phyloP scores from a whole-genome alignment of 2,113 vertebrate species.

The Trachemys scripta region DNA sequence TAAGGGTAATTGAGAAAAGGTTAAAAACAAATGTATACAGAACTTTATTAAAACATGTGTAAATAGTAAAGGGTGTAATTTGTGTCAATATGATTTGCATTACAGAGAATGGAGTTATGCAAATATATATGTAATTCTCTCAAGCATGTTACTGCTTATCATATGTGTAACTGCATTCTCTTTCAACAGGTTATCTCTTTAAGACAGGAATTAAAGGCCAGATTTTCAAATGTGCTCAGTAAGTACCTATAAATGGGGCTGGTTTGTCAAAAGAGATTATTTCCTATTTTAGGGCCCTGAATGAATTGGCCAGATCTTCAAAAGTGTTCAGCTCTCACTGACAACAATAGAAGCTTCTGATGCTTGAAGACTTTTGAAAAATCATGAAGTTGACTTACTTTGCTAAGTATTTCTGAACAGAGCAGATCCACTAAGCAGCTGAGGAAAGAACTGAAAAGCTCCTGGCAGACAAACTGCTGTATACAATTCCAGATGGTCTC shows the following conservation, averaged over 20 bases:
- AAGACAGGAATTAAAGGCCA: not conserved
- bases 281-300: no score
- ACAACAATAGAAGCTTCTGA: not conserved
- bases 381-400: no score
- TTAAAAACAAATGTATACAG: slow-evolving; percentile 21
- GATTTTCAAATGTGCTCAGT: not conserved
- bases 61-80: not conserved
- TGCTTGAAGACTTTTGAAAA: no score
- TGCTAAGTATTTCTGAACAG: no score
- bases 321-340: not conserved
- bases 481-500: no score
- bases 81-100: not conserved
- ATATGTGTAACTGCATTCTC: not conserved
- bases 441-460: no score
- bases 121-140: slow-evolving; percentile 28
- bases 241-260: not conserved
- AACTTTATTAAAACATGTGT: not conserved
- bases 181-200: slow-evolving; percentile 6
- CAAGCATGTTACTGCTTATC: slow-evolving; percentile 4
- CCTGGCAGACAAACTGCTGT: no score
- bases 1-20: slow-evolving; percentile 4
- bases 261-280: no score
- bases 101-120: not conserved
- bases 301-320: no score
- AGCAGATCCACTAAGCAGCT: no score